Conservation (phyloP, 2,888 invertebrate species). For the Orthonychiurus folsomi region DNA sequence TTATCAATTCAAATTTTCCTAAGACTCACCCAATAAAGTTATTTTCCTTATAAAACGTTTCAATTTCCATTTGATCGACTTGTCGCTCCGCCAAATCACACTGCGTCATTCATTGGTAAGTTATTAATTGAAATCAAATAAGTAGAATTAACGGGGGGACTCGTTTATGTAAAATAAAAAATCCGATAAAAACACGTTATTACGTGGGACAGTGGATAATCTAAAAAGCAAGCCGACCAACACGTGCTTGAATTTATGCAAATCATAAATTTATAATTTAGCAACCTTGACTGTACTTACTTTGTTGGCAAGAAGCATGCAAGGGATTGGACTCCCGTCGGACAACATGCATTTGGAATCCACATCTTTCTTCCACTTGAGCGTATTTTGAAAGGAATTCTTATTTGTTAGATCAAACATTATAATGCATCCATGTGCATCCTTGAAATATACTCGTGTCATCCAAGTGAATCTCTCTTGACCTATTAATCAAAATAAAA, state of each 20-base stretch:
- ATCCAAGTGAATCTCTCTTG: conserved; percentile 55
- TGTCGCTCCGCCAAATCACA: conserved; percentile 50
- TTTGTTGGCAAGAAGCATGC: conserved; percentile 53
- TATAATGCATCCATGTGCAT: conserved; percentile 50
- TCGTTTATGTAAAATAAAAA: too few species aligned
- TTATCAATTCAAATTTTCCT: background rate
- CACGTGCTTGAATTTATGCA: too few species aligned
- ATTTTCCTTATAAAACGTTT: conserved; percentile 50
- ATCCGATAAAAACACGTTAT: too few species aligned
- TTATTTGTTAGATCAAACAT: conserved; percentile 53
- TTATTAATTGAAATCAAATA: too few species aligned
- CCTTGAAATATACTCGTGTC: conserved; percentile 54
- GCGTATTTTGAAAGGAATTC: conserved; percentile 51
- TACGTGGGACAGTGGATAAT: too few species aligned
- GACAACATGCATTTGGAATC: conserved; percentile 51
- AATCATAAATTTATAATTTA: background rate
- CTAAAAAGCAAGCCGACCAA: too few species aligned
- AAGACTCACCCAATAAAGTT: conserved; percentile 46
- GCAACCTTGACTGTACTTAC: conserved; percentile 41
- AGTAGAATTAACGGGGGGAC: too few species aligned
- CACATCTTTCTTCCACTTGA: conserved; percentile 54
- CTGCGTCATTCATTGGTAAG: conserved; percentile 44
- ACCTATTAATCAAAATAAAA: conserved; percentile 44
- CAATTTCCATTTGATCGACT: conserved; percentile 50
- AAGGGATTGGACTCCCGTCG: conserved; percentile 51